Conservation (phyloP, 2,113 vertebrate genomes). For the Halcyon malimbica region DNA sequence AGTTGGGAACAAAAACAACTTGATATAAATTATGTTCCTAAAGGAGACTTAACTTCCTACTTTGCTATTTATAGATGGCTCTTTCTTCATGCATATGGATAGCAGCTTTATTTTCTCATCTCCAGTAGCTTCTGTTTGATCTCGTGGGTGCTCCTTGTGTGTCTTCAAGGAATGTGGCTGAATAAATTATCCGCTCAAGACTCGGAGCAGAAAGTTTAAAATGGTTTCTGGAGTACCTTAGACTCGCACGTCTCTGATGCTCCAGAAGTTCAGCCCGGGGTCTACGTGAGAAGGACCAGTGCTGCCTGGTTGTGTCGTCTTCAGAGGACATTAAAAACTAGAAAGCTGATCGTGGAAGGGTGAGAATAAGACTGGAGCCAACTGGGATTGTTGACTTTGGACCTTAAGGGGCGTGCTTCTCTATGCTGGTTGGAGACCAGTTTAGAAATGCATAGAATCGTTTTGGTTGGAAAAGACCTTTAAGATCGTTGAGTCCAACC, state of each 20-base stretch:
- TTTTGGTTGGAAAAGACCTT: no score
- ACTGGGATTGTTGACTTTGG: not conserved
- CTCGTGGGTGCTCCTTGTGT: not conserved
- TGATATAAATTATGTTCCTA: not conserved
- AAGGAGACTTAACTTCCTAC: slow-evolving; percentile 6
- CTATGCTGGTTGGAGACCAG: not conserved
- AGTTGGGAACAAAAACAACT: slow-evolving; percentile 33
- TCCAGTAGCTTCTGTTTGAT: slow-evolving; percentile 38
- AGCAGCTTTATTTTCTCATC: slow-evolving; percentile 33
- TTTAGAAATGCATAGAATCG: not conserved
- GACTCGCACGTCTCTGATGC: fast-evolving
- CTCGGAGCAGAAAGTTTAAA: not conserved
- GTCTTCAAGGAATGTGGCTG: not conserved
- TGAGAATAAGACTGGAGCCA: not conserved
- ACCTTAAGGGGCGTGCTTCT: not conserved
- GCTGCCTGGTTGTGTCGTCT: not conserved
- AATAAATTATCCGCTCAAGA: not conserved
- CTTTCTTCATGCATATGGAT: slow-evolving; percentile 36
- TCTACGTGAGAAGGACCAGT: not conserved
- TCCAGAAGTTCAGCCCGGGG: not conserved
- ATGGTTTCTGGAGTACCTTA: not conserved
- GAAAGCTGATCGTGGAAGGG: not conserved
- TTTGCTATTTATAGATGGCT: slow-evolving; percentile 11
- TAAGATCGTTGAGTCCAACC: no score
- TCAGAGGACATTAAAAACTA: not conserved